phyloP scores from a whole-genome alignment of 2,888 invertebrate genomes.

The Lasius fuliginosus region DNA sequence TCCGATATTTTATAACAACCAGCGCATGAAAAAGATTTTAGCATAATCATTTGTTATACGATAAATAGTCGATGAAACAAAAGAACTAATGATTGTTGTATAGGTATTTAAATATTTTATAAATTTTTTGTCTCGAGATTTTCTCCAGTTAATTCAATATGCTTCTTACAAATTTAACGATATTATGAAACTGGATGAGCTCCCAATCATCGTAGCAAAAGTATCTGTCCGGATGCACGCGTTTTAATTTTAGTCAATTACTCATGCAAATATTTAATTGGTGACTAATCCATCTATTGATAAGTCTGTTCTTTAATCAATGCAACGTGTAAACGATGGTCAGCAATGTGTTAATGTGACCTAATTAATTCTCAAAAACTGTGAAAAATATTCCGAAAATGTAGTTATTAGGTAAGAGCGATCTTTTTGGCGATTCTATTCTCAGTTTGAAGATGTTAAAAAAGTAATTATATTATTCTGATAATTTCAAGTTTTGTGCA shows the following conservation, averaged over 20 bases:
- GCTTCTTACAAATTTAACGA: neutral
- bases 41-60: neutral
- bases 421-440: neutral
- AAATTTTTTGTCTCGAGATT: neutral
- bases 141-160: neutral
- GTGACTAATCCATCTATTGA: slow-evolving; percentile 55
- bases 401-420: neutral
- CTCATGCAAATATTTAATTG: slow-evolving; percentile 10
- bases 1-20: neutral
- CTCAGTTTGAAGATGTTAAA: neutral
- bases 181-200: neutral
- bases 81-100: neutral
- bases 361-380: slow-evolving; percentile 7
- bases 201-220: neutral
- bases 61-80: neutral
- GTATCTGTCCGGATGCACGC: neutral
- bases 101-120: neutral
- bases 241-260: neutral
- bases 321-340: neutral
- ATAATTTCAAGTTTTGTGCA: slow-evolving; percentile 24
- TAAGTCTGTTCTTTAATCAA: slow-evolving; percentile 53
- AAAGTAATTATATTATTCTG: slow-evolving; percentile 10
- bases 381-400: neutral
- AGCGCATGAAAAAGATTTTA: neutral
- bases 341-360: slow-evolving; percentile 2